A percentile compares a stretch with the other conserved stretches of the same genome.
phyloP scores from a whole-genome alignment of 2,888 invertebrate species.

The Oxytorus armatus region DNA sequence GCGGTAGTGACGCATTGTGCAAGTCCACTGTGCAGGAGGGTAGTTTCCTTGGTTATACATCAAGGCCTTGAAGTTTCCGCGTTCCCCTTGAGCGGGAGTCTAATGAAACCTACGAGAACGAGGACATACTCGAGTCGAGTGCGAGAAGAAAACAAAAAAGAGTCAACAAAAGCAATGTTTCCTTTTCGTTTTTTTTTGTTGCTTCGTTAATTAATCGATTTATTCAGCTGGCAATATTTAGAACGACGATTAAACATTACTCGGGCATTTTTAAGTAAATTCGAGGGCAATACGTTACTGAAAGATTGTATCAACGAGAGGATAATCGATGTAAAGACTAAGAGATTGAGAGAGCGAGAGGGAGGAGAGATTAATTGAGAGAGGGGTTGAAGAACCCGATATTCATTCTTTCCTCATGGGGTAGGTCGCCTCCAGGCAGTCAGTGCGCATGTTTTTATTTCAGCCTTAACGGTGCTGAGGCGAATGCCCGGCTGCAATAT shows the following conservation, averaged over 20 bases:
- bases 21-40: constrained; percentile 14
- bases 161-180: background rate
- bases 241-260: too few relatives aligned
- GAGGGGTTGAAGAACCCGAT: constrained; percentile 20
- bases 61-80: too few relatives aligned
- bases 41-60: constrained; percentile 3
- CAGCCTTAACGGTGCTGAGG: constrained; percentile 55
- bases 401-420: constrained; percentile 57
- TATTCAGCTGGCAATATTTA: too few relatives aligned
- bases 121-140: too few relatives aligned
- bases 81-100: too few relatives aligned
- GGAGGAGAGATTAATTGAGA: background rate
- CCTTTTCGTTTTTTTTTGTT: too few relatives aligned
- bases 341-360: constrained; percentile 17
- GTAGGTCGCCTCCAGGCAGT: constrained; percentile 61
- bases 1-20: constrained; percentile 68
- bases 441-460: constrained; percentile 69
- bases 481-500: constrained; percentile 72
- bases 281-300: background rate
- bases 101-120: too few relatives aligned
- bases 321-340: background rate
- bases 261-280: too few relatives aligned
- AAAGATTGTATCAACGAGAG: background rate
- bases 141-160: background rate
- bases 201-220: too few relatives aligned